Evolutionary conservation across 2,113 vertebrate species (phyloP), one percentile per base, ranked within the genome.

Genomic region (Prunella fulvescens): DNA sequence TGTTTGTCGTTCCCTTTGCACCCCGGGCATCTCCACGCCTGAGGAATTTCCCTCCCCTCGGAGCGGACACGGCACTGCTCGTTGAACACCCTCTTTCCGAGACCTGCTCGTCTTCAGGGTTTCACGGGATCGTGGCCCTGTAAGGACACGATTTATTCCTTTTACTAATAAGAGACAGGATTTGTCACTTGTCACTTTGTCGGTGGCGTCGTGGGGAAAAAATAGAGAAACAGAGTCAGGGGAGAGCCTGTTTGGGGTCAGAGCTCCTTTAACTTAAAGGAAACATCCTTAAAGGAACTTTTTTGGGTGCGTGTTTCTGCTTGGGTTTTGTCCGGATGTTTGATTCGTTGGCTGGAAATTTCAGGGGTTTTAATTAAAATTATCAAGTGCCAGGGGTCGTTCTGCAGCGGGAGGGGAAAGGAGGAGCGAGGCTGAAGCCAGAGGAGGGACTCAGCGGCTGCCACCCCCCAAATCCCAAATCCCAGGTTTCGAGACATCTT

Each of bases 341-440:
- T 37, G 25, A 42, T 37, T 31, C 9, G 13, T 60, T 10, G 35
- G 20, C 19, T 72, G 48, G 18, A 33, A 50, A 33, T 18, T 12
- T 64, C 44, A 31, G 2, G 8, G 19, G 8, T 6, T n/a, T 67
- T 47, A 45, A 67, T 70, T 42, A 31, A 74, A 86, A 11, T 11
- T 16, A 8, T 37, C 8, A 3, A 19, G 9, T 4, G 6, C 5
- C 9, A 1, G 3, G 23, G 5, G 13, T 31, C 1, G 0, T n/a
- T 77, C 17, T 19, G 3, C 24, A 0, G 29, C 16, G 33, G 22
- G 31, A 11, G 13, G 25, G 19, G 51, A 20, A 45, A 24, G 8
- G 17, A 17, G 6, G 29, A 25, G 86, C 12, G 1, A 16, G 58
- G 25, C 1, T 48, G 58, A 37, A 42, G 45, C 16, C 12, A 19